These are phyloP conservation scores for Lethenteron reissneri DNA, from an alignment of 2,113 vertebrate species.

Conservation along the genomic window DNA sequence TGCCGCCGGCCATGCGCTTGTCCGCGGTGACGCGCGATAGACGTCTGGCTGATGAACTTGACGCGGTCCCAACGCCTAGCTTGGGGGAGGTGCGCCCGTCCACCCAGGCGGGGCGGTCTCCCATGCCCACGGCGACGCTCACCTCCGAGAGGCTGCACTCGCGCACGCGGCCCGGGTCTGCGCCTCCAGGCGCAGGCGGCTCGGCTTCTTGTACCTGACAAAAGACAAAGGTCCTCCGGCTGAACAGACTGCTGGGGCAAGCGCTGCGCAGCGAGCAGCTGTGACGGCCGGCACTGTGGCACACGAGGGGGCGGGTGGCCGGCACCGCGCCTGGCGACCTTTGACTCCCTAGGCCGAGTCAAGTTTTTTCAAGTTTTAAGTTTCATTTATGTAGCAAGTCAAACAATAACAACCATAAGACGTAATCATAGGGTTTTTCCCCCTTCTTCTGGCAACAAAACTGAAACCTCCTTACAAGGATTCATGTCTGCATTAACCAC, in stretches of 20 bases:
- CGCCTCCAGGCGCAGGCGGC: conserved; percentile 39
- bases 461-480: too few species aligned
- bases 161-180: conserved; percentile 21
- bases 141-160: conserved; percentile 52
- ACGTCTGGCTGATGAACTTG: conserved; percentile 64
- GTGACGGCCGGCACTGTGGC: too few species aligned
- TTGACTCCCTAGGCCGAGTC: too few species aligned
- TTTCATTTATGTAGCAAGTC: too few species aligned
- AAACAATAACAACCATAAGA: too few species aligned
- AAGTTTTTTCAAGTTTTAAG: too few species aligned
- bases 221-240: conserved; percentile 9
- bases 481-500: too few species aligned
- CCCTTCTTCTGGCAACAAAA: too few species aligned
- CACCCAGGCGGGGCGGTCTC: conserved; percentile 17
- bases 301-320: too few species aligned
- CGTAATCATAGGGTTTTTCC: too few species aligned
- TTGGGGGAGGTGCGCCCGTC: conserved; percentile 36
- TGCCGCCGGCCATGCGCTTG: conserved; percentile 39
- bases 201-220: conserved; percentile 67
- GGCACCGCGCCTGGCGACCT: neutral
- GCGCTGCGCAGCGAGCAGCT: too few species aligned
- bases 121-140: conserved; percentile 72
- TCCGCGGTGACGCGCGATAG: conserved; percentile 69
- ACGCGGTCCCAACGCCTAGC: conserved; percentile 62
- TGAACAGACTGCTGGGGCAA: too few species aligned